A percentile compares a stretch with the other conserved stretches of the same genome.
phyloP scores from a whole-genome alignment of 1,140 invertebrate species.

The Vanessa atalanta region DNA sequence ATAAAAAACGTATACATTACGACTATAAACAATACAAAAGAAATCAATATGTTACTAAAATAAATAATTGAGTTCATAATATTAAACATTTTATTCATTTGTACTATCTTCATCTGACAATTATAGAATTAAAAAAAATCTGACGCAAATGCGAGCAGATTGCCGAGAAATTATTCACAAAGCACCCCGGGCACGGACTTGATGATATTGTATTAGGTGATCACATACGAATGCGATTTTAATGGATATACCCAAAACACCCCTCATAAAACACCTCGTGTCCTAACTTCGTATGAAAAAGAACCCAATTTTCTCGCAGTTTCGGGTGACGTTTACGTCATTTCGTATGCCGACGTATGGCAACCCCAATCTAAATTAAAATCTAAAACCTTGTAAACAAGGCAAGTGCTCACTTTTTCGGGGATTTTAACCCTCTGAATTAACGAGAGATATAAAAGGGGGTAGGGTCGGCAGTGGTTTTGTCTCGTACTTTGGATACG shows the following conservation, averaged over 20 bases:
- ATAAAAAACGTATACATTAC: background rate
- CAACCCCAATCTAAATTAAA: slow-evolving; percentile 82
- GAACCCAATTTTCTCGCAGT: slow-evolving; percentile 50
- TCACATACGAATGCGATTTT: slow-evolving; percentile 82
- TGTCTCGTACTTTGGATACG: slow-evolving; percentile 53
- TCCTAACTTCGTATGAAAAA: slow-evolving; percentile 49
- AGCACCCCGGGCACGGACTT: slow-evolving; percentile 69
- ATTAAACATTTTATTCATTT: background rate
- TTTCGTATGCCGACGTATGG: slow-evolving; percentile 44
- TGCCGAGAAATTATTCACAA: slow-evolving; percentile 79
- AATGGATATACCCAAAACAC: slow-evolving; percentile 67
- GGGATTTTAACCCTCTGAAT: slow-evolving; percentile 81
- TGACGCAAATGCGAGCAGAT: slow-evolving; percentile 73
- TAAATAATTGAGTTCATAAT: background rate
- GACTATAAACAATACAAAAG: background rate
- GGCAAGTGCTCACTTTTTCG: slow-evolving; percentile 82
- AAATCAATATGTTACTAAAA: background rate
- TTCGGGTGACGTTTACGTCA: slow-evolving; percentile 55
- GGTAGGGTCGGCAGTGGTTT: slow-evolving; percentile 55
- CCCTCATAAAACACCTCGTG: slow-evolving; percentile 47
- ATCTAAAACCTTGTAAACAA: slow-evolving; percentile 83
- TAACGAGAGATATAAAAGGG: slow-evolving; percentile 75
- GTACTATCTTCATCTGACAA: slow-evolving; percentile 33
- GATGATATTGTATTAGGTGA: slow-evolving; percentile 82
- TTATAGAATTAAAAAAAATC: slow-evolving; percentile 69